Percentiles rank a stretch among this genome's conserved stretches.
Evolutionary conservation across 2,797 vertebrate species (phyloP).

Genomic region (Valencia hispanica): DNA sequence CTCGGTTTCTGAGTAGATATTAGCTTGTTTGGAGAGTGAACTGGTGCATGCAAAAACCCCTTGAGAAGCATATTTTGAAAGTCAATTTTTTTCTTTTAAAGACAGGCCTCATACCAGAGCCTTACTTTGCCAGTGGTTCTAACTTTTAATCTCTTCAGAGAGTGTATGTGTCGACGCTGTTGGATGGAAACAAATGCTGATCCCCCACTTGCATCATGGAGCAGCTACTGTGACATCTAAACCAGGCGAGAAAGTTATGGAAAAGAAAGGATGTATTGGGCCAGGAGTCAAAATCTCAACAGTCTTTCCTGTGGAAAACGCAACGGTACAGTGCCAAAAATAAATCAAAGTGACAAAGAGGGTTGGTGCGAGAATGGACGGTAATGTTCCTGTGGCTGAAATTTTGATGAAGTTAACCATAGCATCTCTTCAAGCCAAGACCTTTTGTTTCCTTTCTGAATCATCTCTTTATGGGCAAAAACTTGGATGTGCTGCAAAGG

Average conservation of each 20-base stretch:
- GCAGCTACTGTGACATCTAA: slow-evolving; percentile 69
- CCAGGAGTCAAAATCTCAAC: slow-evolving; percentile 75
- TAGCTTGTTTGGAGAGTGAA: neutral
- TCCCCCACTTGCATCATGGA: slow-evolving; percentile 67
- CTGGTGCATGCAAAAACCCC: slow-evolving; percentile 3
- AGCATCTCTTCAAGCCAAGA: slow-evolving; percentile 63
- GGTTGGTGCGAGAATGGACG: slow-evolving; percentile 56
- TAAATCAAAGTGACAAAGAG: slow-evolving; percentile 80
- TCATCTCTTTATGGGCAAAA: slow-evolving; percentile 73
- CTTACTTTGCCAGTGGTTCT: slow-evolving; percentile 9
- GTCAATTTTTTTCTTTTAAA: slow-evolving; percentile 7
- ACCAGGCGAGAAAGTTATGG: slow-evolving; percentile 73
- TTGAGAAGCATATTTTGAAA: slow-evolving; percentile 4
- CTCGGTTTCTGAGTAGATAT: slow-evolving; percentile 30
- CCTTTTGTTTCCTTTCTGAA: slow-evolving; percentile 80
- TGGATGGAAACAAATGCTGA: slow-evolving; percentile 59
- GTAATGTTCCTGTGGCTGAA: slow-evolving; percentile 72
- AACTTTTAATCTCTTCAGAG: slow-evolving; percentile 24
- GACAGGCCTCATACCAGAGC: slow-evolving; percentile 18
- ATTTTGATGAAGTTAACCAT: slow-evolving; percentile 79
- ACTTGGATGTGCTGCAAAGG: slow-evolving; percentile 69
- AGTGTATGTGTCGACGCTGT: slow-evolving; percentile 23
- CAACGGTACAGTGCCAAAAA: slow-evolving; percentile 70
- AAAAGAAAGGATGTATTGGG: slow-evolving; percentile 70
- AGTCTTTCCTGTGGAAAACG: slow-evolving; percentile 81